Evolutionary conservation across 1,140 invertebrate genomes (phyloP).

Genomic region (Lethocerus indicus): DNA sequence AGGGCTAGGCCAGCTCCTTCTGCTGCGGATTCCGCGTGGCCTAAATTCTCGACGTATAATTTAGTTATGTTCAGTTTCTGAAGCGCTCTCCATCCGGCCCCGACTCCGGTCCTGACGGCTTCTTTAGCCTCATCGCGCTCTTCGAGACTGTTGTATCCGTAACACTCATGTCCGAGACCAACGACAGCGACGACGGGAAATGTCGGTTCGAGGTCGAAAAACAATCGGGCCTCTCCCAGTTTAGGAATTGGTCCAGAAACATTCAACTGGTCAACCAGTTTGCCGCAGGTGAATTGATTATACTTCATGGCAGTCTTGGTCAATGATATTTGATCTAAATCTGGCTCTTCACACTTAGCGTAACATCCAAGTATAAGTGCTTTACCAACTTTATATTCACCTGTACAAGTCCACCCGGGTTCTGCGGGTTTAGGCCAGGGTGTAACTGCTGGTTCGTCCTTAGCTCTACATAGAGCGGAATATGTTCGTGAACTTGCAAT

Average conservation of each 20-base stretch:
- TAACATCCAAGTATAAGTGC: constrained; percentile 8
- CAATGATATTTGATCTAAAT: not conserved
- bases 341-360: constrained; percentile 1
- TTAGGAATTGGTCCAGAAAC: constrained; percentile 22
- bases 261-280: constrained; percentile 11
- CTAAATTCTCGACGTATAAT: constrained; percentile 49
- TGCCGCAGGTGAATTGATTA: constrained; percentile 10
- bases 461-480: too few species aligned
- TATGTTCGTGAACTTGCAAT: too few species aligned
- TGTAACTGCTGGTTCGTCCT: too few species aligned
- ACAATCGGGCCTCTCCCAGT: constrained; percentile 36
- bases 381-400: constrained; percentile 9
- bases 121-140: constrained; percentile 49
- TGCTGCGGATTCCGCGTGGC: constrained; percentile 52
- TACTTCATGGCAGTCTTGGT: constrained; percentile 14
- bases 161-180: constrained; percentile 43
- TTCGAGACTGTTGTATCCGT: constrained; percentile 40
- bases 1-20: constrained; percentile 47
- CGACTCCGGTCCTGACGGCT: constrained; percentile 40
- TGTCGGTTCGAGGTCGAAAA: constrained; percentile 40
- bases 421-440: not conserved
- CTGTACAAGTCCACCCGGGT: not conserved
- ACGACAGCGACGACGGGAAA: constrained; percentile 47
- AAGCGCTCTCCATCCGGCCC: constrained; percentile 41
- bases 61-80: constrained; percentile 38